Base-by-base conservation (phyloP, 1,140 invertebrate genomes). In the Wasmannia auropunctata region DNA sequence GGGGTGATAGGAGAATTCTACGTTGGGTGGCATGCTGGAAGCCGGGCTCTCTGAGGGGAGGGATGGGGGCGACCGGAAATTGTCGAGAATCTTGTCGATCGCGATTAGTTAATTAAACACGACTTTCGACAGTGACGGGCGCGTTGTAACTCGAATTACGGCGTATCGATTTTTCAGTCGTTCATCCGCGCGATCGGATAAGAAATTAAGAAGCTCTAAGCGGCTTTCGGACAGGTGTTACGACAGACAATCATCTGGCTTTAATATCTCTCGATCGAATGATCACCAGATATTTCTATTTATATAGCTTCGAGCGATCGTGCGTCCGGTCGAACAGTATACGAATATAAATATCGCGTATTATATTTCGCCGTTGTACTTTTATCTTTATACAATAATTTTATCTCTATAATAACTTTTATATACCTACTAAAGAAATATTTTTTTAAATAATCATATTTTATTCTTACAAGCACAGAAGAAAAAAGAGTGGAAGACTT, bases 31-130 rank as follows among this genome's bases (percentile, higher is more conserved):
- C 58, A 22, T 37, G 16, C n/a, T 34, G 40, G 4, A 40, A 31
- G 25, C 16, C 14, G 37, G 25, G 16, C n/a, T 46, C 16, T n/a
- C n/a, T n/a, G n/a, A n/a, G n/a, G n/a, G n/a, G n/a, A n/a, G n/a
- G n/a, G n/a, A n/a, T n/a, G 16, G 11, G 22, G 34, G 49, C 58
- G 34, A 34, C 28, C 51, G 79, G 79, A 83, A 83, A 83, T 83
- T 74, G 67, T 58, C 51, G 51, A 31, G 25, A 58, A 81, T 81
- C 65, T 43, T 37, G 31, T 67, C 67, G 67, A 70, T 72, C 67
- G 49, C 63, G 19, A 25, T 81, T 43, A 72, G 37, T 56, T 72
- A 56, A 81, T 81, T 70, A 81, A 81, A 72, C 28, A 28, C 16
- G 77, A 69, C 49, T 70, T 40, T 40, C 63, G 28, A 80, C 43